Evolutionary conservation across 2,797 vertebrate genomes (phyloP).

Genomic region (Pygocentrus nattereri): DNA sequence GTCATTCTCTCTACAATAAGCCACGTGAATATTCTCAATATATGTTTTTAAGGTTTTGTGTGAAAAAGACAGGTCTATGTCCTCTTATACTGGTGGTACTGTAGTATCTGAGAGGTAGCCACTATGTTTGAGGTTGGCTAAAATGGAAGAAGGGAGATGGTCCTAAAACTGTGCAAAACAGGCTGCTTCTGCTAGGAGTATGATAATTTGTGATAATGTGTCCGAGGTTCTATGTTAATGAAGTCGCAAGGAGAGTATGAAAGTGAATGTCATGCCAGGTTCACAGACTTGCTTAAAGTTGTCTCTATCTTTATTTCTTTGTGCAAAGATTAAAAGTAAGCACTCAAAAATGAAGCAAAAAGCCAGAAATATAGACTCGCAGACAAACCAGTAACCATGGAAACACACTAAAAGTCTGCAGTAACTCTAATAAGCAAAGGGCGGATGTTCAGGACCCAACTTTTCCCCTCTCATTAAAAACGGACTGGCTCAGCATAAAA

Average conservation of each 20-base stretch:
- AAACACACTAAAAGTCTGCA: constrained; percentile 55
- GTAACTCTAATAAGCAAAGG: constrained; percentile 45
- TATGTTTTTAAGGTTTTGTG: too few species aligned
- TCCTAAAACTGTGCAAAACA: neutral
- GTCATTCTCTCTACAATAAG: neutral
- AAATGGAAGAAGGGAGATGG: neutral
- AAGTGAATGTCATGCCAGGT: constrained; percentile 36
- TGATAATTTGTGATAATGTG: constrained; percentile 21
- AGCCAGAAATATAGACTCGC: constrained; percentile 47
- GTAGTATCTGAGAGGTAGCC: neutral
- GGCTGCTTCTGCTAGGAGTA: neutral
- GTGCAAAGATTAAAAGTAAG: constrained; percentile 52
- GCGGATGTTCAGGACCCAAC: constrained; percentile 51
- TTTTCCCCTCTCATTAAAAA: constrained; percentile 56
- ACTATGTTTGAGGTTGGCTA: neutral
- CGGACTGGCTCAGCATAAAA: constrained; percentile 32
- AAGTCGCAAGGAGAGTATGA: constrained; percentile 32
- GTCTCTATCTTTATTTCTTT: constrained; percentile 40
- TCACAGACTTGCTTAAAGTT: constrained; percentile 21
- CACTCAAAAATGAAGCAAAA: constrained; percentile 53
- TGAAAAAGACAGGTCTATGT: constrained; percentile 7
- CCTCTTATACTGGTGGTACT: constrained; percentile 1
- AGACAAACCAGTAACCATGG: constrained; percentile 59
- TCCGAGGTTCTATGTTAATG: constrained; percentile 23
- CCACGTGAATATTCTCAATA: too few species aligned